Conservation (phyloP, 2,113 vertebrate genomes). For the Microcebus lehilahytsara region DNA sequence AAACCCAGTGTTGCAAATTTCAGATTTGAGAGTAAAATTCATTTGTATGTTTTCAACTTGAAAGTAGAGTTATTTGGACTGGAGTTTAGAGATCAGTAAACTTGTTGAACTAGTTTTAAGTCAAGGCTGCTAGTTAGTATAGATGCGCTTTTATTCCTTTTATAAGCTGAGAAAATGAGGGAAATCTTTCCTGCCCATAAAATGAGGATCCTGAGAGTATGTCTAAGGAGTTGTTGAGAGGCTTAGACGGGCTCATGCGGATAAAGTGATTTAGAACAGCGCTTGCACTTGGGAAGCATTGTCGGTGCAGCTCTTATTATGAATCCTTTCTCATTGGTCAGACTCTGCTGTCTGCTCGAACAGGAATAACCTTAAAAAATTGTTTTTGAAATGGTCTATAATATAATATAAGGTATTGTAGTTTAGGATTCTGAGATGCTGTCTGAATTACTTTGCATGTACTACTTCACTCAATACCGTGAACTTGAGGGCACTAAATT, state of each 20-base stretch:
- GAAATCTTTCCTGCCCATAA: neutral
- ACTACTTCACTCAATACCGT: neutral
- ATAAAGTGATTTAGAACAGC: neutral
- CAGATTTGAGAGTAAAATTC: neutral
- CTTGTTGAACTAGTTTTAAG: neutral
- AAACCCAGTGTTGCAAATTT: neutral
- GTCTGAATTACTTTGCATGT: neutral
- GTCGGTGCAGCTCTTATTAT: neutral
- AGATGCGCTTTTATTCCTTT: neutral
- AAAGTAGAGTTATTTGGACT: neutral
- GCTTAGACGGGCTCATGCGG: neutral
- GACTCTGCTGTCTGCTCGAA: neutral
- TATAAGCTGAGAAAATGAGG: neutral
- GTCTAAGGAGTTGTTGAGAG: neutral
- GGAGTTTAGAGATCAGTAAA: neutral
- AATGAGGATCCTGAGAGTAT: neutral
- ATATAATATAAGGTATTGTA: neutral
- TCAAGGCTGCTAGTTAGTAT: neutral
- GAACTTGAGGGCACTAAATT: neutral
- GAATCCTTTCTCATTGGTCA: neutral
- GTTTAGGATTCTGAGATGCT: neutral
- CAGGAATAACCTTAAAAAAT: neutral
- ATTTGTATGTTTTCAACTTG: slow-evolving; percentile 1
- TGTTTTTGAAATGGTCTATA: neutral
- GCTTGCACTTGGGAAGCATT: neutral